These are phyloP conservation scores for Steinernema khuongi DNA, from an alignment of 1,140 invertebrate genomes.

Conservation along the genomic window DNA sequence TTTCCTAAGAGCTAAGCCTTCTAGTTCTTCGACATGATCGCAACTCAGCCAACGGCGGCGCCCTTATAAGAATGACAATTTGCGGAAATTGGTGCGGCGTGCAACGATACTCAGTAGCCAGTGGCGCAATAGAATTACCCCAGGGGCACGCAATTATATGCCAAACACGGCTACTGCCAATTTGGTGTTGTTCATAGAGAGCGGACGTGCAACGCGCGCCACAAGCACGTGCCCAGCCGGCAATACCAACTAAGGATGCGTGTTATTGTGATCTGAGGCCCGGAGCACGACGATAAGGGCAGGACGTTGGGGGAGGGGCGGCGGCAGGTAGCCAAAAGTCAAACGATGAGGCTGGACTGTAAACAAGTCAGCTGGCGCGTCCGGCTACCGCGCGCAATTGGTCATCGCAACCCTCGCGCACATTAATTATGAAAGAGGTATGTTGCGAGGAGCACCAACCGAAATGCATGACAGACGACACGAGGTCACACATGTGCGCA, in stretches of 20 bases:
- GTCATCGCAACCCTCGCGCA: background rate
- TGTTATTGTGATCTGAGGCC: background rate
- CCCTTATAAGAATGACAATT: constrained; percentile 5
- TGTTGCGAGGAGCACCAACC: background rate
- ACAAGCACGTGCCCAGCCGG: background rate
- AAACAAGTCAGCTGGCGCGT: constrained; percentile 13
- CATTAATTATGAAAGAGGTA: constrained; percentile 17
- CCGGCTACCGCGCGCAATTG: background rate
- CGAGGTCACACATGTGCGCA: constrained; percentile 5
- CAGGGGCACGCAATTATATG: constrained; percentile 11
- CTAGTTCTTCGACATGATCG: no score
- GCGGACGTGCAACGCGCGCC: background rate
- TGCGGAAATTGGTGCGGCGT: constrained; percentile 7
- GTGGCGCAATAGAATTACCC: constrained; percentile 7
- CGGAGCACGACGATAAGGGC: background rate
- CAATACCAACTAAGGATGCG: background rate
- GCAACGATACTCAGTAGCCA: constrained; percentile 3
- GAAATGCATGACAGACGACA: constrained; percentile 16
- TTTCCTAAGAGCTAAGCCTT: no score
- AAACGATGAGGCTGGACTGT: background rate
- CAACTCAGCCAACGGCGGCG: background rate
- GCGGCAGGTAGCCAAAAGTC: background rate
- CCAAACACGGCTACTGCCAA: background rate
- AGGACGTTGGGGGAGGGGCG: background rate
- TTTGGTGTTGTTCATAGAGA: no score